These are phyloP conservation scores for Tympanuchus pallidicinctus DNA, from an alignment of 2,113 vertebrate species.

Conservation along the genomic window DNA sequence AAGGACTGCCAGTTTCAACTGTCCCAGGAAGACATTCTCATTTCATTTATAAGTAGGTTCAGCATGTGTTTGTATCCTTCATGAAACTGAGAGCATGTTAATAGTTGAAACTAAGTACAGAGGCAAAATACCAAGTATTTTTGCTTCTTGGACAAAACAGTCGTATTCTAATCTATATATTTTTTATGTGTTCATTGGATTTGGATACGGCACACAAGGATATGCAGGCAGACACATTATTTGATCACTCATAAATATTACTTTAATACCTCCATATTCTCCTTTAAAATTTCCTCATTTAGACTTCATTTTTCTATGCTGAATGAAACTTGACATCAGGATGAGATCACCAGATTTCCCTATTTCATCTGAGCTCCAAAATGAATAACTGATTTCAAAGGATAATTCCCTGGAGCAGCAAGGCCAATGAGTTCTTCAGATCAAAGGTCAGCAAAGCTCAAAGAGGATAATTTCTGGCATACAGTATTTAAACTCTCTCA, in stretches of 20 bases:
- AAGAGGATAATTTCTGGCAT: constrained; percentile 63
- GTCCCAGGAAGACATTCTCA: constrained; percentile 42
- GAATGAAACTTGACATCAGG: constrained; percentile 63
- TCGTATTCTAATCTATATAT: background rate
- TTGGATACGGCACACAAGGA: background rate
- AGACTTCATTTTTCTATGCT: constrained; percentile 34
- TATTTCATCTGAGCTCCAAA: constrained; percentile 53
- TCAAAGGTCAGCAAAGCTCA: constrained; percentile 56
- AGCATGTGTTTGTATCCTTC: constrained; percentile 49
- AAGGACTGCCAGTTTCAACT: constrained; percentile 59
- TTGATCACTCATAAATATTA: background rate
- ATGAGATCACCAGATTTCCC: constrained; percentile 66
- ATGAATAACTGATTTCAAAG: constrained; percentile 66
- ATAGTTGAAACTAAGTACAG: constrained; percentile 51
- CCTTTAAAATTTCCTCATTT: constrained; percentile 34
- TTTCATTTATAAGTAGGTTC: constrained; percentile 65
- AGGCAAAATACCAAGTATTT: background rate
- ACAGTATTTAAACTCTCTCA: constrained; percentile 63
- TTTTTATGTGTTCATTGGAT: background rate
- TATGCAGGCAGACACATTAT: background rate
- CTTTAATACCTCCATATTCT: constrained; percentile 6
- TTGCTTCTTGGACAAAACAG: background rate
- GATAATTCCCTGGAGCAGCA: constrained; percentile 55
- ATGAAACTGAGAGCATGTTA: background rate
- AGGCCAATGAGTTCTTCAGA: constrained; percentile 58